Conservation (phyloP, 2,113 vertebrate genomes). For the Puntigrus tetrazona region DNA sequence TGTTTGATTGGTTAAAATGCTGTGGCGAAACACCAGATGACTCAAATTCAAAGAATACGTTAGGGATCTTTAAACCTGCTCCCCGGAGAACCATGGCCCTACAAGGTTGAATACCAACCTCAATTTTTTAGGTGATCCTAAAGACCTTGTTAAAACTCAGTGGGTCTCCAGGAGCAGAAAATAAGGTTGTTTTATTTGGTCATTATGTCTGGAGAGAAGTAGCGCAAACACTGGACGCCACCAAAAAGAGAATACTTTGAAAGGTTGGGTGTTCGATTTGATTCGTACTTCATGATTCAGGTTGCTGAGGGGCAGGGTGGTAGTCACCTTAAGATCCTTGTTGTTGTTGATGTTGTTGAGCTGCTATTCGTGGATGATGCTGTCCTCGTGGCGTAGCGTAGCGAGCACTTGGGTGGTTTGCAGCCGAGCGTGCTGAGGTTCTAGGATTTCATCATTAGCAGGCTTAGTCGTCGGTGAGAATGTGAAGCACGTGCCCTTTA, state of each 20-base stretch:
- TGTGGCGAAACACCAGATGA: neutral
- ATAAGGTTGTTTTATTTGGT: neutral
- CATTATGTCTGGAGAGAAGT: too few relatives aligned
- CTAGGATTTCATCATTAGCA: neutral
- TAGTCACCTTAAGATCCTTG: neutral
- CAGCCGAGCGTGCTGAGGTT: neutral
- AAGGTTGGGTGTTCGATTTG: too few relatives aligned
- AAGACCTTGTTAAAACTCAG: neutral
- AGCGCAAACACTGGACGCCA: too few relatives aligned
- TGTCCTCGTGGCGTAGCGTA: neutral
- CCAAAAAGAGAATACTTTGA: too few relatives aligned
- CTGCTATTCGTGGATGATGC: neutral
- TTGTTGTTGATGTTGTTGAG: neutral
- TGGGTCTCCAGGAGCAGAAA: neutral
- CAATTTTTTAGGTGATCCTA: neutral
- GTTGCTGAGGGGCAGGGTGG: neutral
- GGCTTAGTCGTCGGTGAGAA: neutral
- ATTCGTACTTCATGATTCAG: too few relatives aligned
- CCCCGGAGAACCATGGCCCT: too few relatives aligned
- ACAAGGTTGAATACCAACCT: neutral
- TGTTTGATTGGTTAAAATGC: neutral
- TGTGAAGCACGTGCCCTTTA: neutral
- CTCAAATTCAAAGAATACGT: too few relatives aligned
- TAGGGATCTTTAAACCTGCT: too few relatives aligned
- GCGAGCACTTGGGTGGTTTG: neutral